Conservation (phyloP, 1,140 invertebrate species). For the Drosophila sucinea region DNA sequence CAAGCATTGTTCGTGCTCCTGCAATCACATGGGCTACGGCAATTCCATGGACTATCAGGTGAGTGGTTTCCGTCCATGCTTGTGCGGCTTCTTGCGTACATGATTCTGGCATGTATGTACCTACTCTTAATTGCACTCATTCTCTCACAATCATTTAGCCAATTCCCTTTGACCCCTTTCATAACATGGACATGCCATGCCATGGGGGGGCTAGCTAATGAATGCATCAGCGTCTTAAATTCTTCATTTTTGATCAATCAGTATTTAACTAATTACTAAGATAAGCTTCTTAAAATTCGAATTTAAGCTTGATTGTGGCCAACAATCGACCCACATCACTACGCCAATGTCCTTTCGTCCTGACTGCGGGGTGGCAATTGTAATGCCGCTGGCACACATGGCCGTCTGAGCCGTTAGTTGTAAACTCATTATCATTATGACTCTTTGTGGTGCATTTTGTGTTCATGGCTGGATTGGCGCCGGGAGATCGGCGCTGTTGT, state of each 20-base stretch:
- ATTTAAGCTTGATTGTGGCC: background rate
- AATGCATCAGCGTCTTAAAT: no score
- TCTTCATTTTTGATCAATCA: no score
- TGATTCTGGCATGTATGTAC: constrained; percentile 52
- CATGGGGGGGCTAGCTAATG: no score
- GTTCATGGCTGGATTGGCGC: constrained; percentile 49
- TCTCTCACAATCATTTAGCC: constrained; percentile 9
- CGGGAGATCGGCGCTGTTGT: constrained; percentile 41
- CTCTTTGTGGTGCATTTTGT: constrained; percentile 64
- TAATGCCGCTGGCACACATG: constrained; percentile 3
- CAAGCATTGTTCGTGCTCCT: constrained; percentile 92
- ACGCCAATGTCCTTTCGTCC: background rate
- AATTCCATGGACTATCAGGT: constrained; percentile 96
- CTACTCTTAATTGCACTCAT: constrained; percentile 65
- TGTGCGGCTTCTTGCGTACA: constrained; percentile 44
- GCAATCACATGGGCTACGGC: constrained; percentile 95
- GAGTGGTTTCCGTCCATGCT: constrained; percentile 56
- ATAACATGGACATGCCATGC: background rate
- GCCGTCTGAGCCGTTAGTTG: constrained; percentile 1
- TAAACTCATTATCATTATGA: constrained; percentile 69
- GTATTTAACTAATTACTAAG: no score
- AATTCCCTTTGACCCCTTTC: constrained; percentile 1
- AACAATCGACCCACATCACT: background rate
- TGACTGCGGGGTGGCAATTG: constrained; percentile 10
- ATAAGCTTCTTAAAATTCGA: no score